A percentile compares a stretch with the other conserved stretches of the same genome.
Conservation (phyloP, 2,113 vertebrate species). For the Noturus placidus region DNA sequence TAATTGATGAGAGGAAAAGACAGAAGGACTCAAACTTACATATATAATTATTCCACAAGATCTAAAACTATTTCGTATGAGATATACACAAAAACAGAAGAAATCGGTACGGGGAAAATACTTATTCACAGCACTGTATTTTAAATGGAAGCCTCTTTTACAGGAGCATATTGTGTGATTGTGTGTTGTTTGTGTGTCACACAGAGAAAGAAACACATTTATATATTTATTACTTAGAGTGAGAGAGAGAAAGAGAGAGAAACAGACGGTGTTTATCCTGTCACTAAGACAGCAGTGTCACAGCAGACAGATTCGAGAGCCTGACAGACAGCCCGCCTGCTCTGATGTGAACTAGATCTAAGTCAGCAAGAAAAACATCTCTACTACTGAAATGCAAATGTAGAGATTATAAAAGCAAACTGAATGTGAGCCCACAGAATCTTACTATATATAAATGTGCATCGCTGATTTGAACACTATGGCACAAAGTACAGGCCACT, state of each 20-base stretch:
- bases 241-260: constrained; percentile 54
- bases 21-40: constrained; percentile 41
- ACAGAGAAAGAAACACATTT: background rate
- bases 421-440: background rate
- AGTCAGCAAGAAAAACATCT: constrained; percentile 54
- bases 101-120: no score
- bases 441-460: background rate
- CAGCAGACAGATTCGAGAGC: constrained; percentile 52
- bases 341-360: constrained; percentile 37
- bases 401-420: background rate
- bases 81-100: no score
- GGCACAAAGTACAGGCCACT: background rate
- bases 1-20: constrained; percentile 25
- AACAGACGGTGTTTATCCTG: constrained; percentile 60
- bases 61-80: no score
- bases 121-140: no score
- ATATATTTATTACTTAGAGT: constrained; percentile 2
- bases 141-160: background rate
- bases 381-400: constrained; percentile 48
- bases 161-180: background rate
- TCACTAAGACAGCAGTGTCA: constrained; percentile 57
- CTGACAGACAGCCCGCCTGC: background rate
- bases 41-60: constrained; percentile 52
- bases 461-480: background rate
- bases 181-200: background rate